A percentile compares a stretch with the other conserved stretches of the same genome.
These are phyloP conservation scores for Helostoma temminkii DNA, from an alignment of 2,797 vertebrate species.

Conservation along the genomic window DNA sequence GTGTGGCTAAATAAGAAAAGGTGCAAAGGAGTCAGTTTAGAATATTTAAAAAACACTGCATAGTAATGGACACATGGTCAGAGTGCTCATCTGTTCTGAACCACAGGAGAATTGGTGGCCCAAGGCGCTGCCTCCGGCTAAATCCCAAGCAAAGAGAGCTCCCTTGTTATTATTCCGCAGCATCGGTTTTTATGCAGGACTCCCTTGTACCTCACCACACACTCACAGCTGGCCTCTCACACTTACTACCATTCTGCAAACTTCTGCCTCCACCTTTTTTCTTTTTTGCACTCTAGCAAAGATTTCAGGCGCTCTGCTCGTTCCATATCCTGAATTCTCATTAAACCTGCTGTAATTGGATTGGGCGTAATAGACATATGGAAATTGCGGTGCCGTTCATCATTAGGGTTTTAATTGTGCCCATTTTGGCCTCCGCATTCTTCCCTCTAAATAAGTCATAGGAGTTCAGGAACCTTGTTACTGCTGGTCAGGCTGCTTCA, in stretches of 20 bases:
- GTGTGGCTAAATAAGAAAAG: constrained; percentile 47
- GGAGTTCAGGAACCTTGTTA: constrained; percentile 61
- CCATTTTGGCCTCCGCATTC: constrained; percentile 63
- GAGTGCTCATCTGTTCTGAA: constrained; percentile 76
- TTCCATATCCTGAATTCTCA: constrained; percentile 80
- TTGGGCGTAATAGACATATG: constrained; percentile 83
- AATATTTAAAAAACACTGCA: constrained; percentile 50
- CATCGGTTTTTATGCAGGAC: constrained; percentile 45
- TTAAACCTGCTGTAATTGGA: constrained; percentile 84
- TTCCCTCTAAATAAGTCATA: constrained; percentile 77
- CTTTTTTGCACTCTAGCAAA: constrained; percentile 35
- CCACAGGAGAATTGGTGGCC: constrained; percentile 74
- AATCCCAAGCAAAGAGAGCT: constrained; percentile 69
- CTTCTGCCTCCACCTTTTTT: constrained; percentile 37
- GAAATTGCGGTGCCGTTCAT: constrained; percentile 87
- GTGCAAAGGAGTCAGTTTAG: constrained; percentile 57
- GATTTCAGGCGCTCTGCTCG: constrained; percentile 71
- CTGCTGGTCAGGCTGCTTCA: constrained; percentile 42
- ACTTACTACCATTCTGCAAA: constrained; percentile 38
- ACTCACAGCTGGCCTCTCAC: constrained; percentile 63
- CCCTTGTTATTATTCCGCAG: constrained; percentile 72
- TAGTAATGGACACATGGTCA: constrained; percentile 69
- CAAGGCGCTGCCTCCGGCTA: constrained; percentile 70
- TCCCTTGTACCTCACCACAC: constrained; percentile 41
- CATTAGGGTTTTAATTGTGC: constrained; percentile 85